Conservation (phyloP, 2,888 invertebrate genomes). For the Pandemis heparana region DNA sequence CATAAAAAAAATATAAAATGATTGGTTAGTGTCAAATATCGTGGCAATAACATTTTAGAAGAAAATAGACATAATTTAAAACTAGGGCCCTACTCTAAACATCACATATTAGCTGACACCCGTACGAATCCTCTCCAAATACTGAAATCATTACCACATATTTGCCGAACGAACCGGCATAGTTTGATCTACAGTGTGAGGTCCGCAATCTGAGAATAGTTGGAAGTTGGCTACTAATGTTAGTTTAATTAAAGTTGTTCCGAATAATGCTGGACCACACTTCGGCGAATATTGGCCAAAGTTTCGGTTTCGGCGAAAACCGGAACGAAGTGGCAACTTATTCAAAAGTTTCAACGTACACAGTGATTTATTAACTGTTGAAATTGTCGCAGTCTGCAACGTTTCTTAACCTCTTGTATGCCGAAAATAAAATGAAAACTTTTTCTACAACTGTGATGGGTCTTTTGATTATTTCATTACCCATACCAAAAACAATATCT, state of each 20-base stretch:
- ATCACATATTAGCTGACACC: not conserved
- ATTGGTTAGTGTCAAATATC: no score
- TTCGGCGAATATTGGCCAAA: slow-evolving; percentile 5
- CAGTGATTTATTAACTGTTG: not conserved
- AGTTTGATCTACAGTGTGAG: slow-evolving; percentile 32
- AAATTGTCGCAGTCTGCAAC: no score
- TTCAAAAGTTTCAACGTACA: not conserved
- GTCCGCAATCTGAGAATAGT: slow-evolving; percentile 46
- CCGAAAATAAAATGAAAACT: no score
- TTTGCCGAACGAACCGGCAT: slow-evolving; percentile 19
- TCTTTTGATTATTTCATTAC: no score
- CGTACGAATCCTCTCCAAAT: slow-evolving; percentile 22
- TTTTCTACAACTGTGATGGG: no score
- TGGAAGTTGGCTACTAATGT: slow-evolving; percentile 48
- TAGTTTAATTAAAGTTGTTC: slow-evolving; percentile 56
- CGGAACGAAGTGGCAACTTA: not conserved
- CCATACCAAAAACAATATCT: no score
- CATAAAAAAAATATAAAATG: no score
- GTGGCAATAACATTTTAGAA: not conserved
- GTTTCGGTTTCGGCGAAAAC: slow-evolving; percentile 13
- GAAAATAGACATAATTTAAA: not conserved
- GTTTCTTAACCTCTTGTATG: not conserved
- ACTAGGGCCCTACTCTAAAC: not conserved
- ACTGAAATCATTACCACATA: slow-evolving; percentile 31
- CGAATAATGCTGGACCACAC: slow-evolving; percentile 9